Evolutionary conservation across 2,797 vertebrate species (phyloP), one percentile per base, ranked within the genome.

Genomic region (Mus spretus): DNA sequence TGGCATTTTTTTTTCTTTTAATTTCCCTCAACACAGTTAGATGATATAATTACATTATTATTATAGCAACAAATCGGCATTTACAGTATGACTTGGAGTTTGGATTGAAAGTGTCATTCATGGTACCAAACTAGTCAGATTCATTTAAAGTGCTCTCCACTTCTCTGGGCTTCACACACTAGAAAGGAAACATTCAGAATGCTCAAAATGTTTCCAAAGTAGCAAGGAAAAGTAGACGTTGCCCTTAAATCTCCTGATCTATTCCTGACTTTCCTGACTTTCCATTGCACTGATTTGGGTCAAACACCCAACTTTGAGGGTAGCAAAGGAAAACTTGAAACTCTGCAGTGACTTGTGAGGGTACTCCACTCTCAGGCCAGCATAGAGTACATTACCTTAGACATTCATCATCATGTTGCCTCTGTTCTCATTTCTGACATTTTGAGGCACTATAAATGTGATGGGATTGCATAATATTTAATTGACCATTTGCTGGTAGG

Each of bases 241-340:
- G 37, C 37, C 37, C 37, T 40, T 40, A 40, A 40, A 40, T 40
- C 37, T 40, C 37, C 37, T 40, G 37, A 40, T 40, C 37, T 40
- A 40, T 40, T 40, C 37, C 37, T 40, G 37, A 40, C 37, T 40
- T 40, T 40, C 37, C 37, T 40, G 37, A 40, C 37, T 40, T 40
- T 40, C 37, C 37, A 40, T 40, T 40, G 37, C 37, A 40, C 37
- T 40, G 37, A 40, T 40, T 40, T 40, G 37, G 37, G 37, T 40
- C 37, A 40, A 40, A 40, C 37, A 40, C 37, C 37, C 37, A 40
- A 40, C 37, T 40, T 40, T 40, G 14, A 89, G 50, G 3, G 53
- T 53, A 44, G 10, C 40, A 80, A 84, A 89, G 53, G 31, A n/a
- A 90, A 85, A 47, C 89, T 78, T 26, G 47, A 70, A 96, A 61